Percentiles rank a stretch among this genome's conserved stretches.
Evolutionary conservation across 1,140 invertebrate genomes (phyloP).

Genomic region (Aphaenogaster floridana): DNA sequence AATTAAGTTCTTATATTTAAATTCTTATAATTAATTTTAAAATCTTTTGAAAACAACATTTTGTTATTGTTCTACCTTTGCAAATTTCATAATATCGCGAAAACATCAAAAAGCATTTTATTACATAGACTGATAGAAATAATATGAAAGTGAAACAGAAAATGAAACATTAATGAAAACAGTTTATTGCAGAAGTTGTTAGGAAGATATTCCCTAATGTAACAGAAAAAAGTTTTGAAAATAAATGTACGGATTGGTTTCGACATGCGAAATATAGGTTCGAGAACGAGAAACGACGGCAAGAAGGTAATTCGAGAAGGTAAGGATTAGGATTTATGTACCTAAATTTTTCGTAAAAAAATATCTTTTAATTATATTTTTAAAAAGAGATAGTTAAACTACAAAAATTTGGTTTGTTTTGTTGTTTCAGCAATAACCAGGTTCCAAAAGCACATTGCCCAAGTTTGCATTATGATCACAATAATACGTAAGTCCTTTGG

Average conservation of each 20-base stretch:
- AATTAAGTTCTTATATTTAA: background rate
- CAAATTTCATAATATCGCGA: background rate
- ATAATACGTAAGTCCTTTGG: no score
- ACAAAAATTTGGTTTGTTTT: background rate
- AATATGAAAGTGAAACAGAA: background rate
- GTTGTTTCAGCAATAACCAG: background rate
- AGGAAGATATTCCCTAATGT: background rate
- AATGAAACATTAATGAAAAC: conserved; percentile 1
- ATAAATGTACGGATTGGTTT: background rate
- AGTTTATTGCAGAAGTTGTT: background rate
- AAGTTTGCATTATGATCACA: no score
- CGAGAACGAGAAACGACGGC: background rate
- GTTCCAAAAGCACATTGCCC: background rate
- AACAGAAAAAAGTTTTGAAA: background rate
- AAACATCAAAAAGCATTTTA: background rate
- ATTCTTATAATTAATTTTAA: no score
- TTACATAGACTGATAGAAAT: background rate
- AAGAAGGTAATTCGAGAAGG: background rate
- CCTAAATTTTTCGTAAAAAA: no score
- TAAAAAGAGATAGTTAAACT: background rate
- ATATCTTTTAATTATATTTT: no score
- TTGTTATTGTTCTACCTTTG: background rate
- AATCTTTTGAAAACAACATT: no score
- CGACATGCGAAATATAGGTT: background rate
- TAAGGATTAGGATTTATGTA: no score